A percentile compares a stretch with the other conserved stretches of the same genome.
Evolutionary conservation across 2,113 vertebrate species (phyloP).

Genomic region (Pachyramphus minor): DNA sequence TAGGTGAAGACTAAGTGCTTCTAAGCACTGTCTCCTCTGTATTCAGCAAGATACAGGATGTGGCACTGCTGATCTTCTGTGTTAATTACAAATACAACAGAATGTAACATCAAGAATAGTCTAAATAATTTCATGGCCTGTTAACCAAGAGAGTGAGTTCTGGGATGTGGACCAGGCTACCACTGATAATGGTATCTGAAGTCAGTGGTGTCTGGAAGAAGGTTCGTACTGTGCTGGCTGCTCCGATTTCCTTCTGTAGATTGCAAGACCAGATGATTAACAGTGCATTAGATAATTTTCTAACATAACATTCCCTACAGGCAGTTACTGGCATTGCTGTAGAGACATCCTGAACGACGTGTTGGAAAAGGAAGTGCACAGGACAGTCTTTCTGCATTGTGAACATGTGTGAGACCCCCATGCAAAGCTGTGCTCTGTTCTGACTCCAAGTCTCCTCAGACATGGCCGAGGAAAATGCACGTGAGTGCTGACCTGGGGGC

Average conservation of each 20-base stretch:
- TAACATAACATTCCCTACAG: conserved; percentile 55
- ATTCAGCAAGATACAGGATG: not conserved
- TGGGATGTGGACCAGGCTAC: not conserved
- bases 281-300: conserved; percentile 50
- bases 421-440: conserved; percentile 44
- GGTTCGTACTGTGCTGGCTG: conserved; percentile 17
- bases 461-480: conserved; percentile 55
- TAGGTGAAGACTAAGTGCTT: not conserved
- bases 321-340: conserved; percentile 57
- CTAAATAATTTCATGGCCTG: conserved; percentile 39
- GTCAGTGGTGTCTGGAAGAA: conserved; percentile 32
- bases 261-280: conserved; percentile 24
- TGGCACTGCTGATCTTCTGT: not conserved
- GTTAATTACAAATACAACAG: not conserved
- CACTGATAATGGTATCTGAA: conserved; percentile 14
- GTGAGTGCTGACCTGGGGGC: conserved; percentile 36
- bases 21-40: not conserved
- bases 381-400: conserved; percentile 30
- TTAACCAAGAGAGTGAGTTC: conserved; percentile 21
- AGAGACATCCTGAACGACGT: conserved; percentile 21
- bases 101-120: conserved; percentile 7
- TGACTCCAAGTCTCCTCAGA: conserved; percentile 51
- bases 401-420: conserved; percentile 41
- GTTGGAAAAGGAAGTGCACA: conserved; percentile 43
- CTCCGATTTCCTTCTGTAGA: conserved; percentile 14